Percentiles rank a stretch among this genome's conserved stretches.
phyloP scores from a whole-genome alignment of 2,888 invertebrate species.

The Gandaritis pyraliata region DNA sequence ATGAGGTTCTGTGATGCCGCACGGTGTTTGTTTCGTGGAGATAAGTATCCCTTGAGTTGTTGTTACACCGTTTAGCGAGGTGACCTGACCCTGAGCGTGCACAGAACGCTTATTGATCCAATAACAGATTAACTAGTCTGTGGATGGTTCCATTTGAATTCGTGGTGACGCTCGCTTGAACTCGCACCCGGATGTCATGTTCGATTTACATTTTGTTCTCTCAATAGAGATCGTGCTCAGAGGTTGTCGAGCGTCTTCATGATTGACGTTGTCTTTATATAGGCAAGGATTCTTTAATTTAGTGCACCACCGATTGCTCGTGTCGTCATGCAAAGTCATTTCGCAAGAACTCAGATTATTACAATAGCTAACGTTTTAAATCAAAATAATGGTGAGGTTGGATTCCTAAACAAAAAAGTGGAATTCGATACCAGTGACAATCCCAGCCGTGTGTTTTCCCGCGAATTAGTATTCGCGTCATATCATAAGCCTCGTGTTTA shows the following conservation, averaged over 20 bases:
- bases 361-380: neutral
- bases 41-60: slow-evolving; percentile 53
- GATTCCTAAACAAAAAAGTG: slow-evolving; percentile 46
- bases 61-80: slow-evolving; percentile 73
- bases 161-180: slow-evolving; percentile 71
- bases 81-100: slow-evolving; percentile 71
- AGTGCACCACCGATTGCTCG: slow-evolving; percentile 7
- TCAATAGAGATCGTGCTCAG: slow-evolving; percentile 64
- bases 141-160: slow-evolving; percentile 76
- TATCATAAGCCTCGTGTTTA: slow-evolving; percentile 51
- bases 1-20: slow-evolving; percentile 43
- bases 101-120: slow-evolving; percentile 70
- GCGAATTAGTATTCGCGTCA: slow-evolving; percentile 66
- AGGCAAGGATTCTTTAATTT: slow-evolving; percentile 25
- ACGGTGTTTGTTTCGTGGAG: slow-evolving; percentile 43
- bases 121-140: slow-evolving; percentile 73
- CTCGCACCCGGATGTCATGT: slow-evolving; percentile 81
- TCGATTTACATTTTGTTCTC: slow-evolving; percentile 71
- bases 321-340: neutral
- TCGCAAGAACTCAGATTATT: neutral
- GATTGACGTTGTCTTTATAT: slow-evolving; percentile 58
- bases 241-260: slow-evolving; percentile 55
- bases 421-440: slow-evolving; percentile 57
- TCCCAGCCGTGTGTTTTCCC: slow-evolving; percentile 68
- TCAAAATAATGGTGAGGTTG: slow-evolving; percentile 6